Evolutionary conservation across 2,888 invertebrate species (phyloP), one percentile per base, ranked within the genome.

Genomic region (Gibbula magus): DNA sequence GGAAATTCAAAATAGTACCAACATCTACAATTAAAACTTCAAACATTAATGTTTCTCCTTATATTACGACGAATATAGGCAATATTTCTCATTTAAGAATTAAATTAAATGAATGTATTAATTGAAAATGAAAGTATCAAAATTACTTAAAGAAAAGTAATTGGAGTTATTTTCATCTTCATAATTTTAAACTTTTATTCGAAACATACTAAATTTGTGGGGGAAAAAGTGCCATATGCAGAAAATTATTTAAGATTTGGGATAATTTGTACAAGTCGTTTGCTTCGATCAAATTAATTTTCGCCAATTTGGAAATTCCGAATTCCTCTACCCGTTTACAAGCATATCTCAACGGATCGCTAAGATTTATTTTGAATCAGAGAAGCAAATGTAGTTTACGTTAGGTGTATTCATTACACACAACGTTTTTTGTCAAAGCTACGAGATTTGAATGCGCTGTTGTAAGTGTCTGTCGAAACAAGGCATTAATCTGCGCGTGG

Each of bases 391-490:
- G 51, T 74, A 74, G 22, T 51, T 35, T 74, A 16, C 18, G 52
- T 74, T 51, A 51, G 25, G 39, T 74, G 74, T 75, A 75, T 54
- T 75, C 75, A 54, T 75, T 54, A 75, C 53, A 75, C 18, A 18
- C 54, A 75, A 75, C 54, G n/a, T 25, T 75, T 53, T 74, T 54
- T 75, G 67, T 45, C 54, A 77, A 77, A 77, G 51, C 61, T 53
- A 54, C 35, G 77, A 56, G 56, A 61, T 56, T 61, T 77, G 77
- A 61, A 61, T 77, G 77, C 53, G 56, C 22, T 67, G 77, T 74
- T 77, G 77, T 77, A 81, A 67, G 66, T 78, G 78, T 74, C 75
- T 39, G 78, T 51, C 54, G 75, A 70, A 70, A 81, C 78, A 81
- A 70, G 78, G 66, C 78, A 78, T 78, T 81, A 81, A 81, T 81